These are phyloP conservation scores for Murina feae DNA, from an alignment of 2,113 vertebrate species.

Conservation along the genomic window DNA sequence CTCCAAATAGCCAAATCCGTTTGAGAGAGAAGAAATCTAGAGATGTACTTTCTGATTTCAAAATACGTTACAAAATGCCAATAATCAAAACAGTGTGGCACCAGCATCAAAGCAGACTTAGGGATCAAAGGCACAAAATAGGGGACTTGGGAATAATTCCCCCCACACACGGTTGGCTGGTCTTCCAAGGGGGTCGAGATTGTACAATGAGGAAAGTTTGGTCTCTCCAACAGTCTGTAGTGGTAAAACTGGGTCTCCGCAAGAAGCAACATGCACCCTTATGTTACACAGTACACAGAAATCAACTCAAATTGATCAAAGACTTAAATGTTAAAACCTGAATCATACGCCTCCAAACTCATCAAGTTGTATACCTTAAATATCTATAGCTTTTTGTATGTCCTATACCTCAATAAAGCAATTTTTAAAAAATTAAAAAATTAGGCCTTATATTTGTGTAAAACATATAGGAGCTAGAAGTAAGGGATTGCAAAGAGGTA, in stretches of 20 bases:
- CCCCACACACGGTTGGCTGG: rapidly evolving
- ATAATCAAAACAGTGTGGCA: background rate
- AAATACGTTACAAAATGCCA: background rate
- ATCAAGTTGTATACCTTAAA: background rate
- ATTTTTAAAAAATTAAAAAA: background rate
- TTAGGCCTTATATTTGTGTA: background rate
- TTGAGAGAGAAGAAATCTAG: background rate
- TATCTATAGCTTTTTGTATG: background rate
- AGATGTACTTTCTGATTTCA: background rate
- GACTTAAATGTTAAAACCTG: background rate
- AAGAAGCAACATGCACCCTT: background rate
- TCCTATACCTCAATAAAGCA: background rate
- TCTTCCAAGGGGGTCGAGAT: background rate
- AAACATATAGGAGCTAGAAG: background rate
- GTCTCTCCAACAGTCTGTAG: background rate
- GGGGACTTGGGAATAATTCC: background rate
- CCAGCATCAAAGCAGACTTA: background rate
- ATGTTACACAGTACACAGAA: background rate
- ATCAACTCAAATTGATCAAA: background rate
- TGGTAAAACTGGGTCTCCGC: background rate
- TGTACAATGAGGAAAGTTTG: background rate
- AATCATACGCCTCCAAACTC: background rate
- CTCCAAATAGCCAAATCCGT: background rate
- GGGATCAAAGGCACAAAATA: background rate
- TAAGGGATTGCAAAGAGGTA: background rate